A percentile compares a stretch with the other conserved stretches of the same genome.
Evolutionary conservation across 2,113 vertebrate genomes (phyloP).

Genomic region (Capricornis sumatraensis): DNA sequence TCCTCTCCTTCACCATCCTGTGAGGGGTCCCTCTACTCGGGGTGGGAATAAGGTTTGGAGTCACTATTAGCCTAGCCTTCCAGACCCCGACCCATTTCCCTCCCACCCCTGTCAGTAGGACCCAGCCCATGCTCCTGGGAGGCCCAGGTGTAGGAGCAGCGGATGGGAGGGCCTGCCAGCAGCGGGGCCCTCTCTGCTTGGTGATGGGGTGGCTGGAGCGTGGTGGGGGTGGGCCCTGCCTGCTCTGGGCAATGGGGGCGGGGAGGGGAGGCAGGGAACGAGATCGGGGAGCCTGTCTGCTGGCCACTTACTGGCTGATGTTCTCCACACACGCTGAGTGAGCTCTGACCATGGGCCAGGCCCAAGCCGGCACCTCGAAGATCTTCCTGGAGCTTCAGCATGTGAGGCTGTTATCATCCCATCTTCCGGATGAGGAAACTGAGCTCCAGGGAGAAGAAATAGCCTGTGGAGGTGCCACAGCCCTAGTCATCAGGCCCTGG

Average conservation of each 20-base stretch:
- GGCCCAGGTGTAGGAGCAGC: not conserved
- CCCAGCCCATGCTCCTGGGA: not conserved
- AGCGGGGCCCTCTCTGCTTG: not conserved
- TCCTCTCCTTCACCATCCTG: not conserved
- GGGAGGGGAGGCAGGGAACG: rapidly evolving
- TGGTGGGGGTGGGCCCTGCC: not conserved
- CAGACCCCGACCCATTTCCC: not conserved
- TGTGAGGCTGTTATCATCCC: not conserved
- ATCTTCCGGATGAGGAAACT: not conserved
- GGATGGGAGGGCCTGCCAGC: rapidly evolving
- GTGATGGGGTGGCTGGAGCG: not conserved
- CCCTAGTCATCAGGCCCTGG: not conserved
- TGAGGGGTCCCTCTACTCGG: not conserved
- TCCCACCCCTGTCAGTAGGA: not conserved
- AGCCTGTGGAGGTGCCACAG: not conserved
- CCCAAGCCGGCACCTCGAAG: rapidly evolving
- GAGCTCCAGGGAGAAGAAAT: not conserved
- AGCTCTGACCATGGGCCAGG: not conserved
- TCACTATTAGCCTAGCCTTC: not conserved
- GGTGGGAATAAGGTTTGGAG: not conserved
- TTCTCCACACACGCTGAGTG: rapidly evolving
- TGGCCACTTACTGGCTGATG: rapidly evolving
- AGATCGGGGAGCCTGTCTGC: not conserved
- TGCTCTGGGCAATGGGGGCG: not conserved
- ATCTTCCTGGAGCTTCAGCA: not conserved